Evolutionary conservation across 2,797 vertebrate species (phyloP).

Genomic region (Rhadinocentrus ornatus): DNA sequence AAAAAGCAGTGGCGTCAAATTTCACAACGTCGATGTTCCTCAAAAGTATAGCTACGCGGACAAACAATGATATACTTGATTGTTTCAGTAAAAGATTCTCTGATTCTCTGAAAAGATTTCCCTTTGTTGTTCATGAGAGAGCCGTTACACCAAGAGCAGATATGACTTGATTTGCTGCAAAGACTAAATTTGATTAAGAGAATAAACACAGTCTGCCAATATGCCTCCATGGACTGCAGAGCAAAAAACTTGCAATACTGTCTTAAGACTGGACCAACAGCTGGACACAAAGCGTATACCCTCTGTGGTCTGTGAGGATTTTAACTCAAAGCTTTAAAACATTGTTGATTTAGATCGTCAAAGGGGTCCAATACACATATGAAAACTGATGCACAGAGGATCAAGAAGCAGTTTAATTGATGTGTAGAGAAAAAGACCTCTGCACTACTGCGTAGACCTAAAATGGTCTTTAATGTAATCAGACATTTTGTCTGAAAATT

Average conservation of each 20-base stretch:
- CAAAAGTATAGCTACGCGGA: slow-evolving; percentile 84
- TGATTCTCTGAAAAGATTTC: slow-evolving; percentile 75
- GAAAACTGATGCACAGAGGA: slow-evolving; percentile 44
- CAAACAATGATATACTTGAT: slow-evolving; percentile 83
- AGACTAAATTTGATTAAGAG: slow-evolving; percentile 89
- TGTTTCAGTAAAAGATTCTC: slow-evolving; percentile 84
- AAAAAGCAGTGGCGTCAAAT: slow-evolving; percentile 83
- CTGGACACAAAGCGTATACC: slow-evolving; percentile 54
- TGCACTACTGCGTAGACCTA: slow-evolving; percentile 41
- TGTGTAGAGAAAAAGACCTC: slow-evolving; percentile 47
- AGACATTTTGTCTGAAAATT: slow-evolving; percentile 59
- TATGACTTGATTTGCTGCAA: slow-evolving; percentile 86
- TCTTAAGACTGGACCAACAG: slow-evolving; percentile 73
- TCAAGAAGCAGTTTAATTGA: slow-evolving; percentile 53
- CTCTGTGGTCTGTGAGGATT: slow-evolving; percentile 28
- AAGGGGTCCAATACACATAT: slow-evolving; percentile 50
- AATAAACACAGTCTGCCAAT: slow-evolving; percentile 86
- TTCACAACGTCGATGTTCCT: slow-evolving; percentile 70
- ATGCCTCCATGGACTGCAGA: slow-evolving; percentile 80
- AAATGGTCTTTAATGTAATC: slow-evolving; percentile 16
- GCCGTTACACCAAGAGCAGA: slow-evolving; percentile 85
- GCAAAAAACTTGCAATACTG: slow-evolving; percentile 75
- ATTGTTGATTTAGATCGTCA: slow-evolving; percentile 58
- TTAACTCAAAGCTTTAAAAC: slow-evolving; percentile 54
- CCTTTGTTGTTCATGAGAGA: slow-evolving; percentile 86